These are phyloP conservation scores for Cantharis rustica DNA, from an alignment of 2,888 invertebrate genomes.

Conservation along the genomic window DNA sequence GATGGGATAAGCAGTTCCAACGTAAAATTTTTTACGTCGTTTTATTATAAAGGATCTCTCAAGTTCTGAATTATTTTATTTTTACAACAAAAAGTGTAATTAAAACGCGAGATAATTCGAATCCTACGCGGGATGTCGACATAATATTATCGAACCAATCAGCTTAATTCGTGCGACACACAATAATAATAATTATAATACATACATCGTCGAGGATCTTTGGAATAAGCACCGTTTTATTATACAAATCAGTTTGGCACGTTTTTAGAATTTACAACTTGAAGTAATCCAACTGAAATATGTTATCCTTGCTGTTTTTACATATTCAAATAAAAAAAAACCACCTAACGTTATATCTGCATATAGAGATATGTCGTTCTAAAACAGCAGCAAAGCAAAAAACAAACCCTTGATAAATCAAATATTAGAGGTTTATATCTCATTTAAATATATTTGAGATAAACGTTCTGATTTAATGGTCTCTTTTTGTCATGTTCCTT, in stretches of 20 bases:
- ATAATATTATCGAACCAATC: not conserved
- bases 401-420: conserved; percentile 18
- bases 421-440: conserved; percentile 16
- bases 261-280: conserved; percentile 22
- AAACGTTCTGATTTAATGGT: conserved; percentile 18
- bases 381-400: conserved; percentile 13
- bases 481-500: conserved; percentile 15
- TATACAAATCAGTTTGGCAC: conserved; percentile 24
- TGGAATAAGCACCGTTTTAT: not conserved
- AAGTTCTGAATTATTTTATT: conserved; percentile 8
- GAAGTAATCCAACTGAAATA: conserved; percentile 22
- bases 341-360: conserved; percentile 5
- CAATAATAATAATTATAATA: too few species aligned
- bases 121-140: not conserved
- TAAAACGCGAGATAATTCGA: conserved; percentile 6
- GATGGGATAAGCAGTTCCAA: not conserved
- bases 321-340: conserved; percentile 19
- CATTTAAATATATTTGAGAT: conserved; percentile 20
- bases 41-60: conserved; percentile 19
- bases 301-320: conserved; percentile 18
- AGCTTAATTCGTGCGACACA: not conserved
- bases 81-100: conserved; percentile 17
- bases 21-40: conserved; percentile 13
- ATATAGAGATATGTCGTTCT: conserved; percentile 9
- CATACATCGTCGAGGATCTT: not conserved